A percentile compares a stretch with the other conserved stretches of the same genome.
phyloP scores from a whole-genome alignment of 2,113 vertebrate species.

The Nothobranchius kuhntae region DNA sequence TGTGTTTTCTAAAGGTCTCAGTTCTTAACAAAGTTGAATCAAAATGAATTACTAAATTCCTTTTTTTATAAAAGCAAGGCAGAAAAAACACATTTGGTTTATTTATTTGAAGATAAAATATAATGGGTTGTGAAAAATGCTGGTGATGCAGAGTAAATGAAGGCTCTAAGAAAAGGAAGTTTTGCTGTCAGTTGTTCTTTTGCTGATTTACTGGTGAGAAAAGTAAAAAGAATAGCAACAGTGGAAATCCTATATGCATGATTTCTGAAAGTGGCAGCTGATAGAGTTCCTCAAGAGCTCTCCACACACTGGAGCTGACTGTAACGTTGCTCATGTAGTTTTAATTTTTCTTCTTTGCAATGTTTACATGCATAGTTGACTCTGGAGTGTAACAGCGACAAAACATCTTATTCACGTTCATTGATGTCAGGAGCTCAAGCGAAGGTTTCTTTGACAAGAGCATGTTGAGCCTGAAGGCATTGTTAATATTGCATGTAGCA shows the following conservation, averaged over 20 bases:
- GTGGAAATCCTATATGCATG: background rate
- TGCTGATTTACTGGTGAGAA: too few species aligned
- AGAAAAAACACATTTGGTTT: too few species aligned
- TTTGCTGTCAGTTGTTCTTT: too few species aligned
- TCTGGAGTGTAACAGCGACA: constrained; percentile 8
- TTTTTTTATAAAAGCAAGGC: background rate
- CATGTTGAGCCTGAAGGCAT: constrained; percentile 47
- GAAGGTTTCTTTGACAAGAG: constrained; percentile 31
- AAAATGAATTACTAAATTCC: constrained; percentile 7
- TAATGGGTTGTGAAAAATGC: too few species aligned
- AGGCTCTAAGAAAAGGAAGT: too few species aligned
- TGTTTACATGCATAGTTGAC: constrained; percentile 3
- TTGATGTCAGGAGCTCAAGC: constrained; percentile 33
- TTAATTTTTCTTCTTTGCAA: constrained; percentile 12
- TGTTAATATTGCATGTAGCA: constrained; percentile 56
- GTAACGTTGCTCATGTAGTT: constrained; percentile 13
- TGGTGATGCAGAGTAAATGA: too few species aligned
- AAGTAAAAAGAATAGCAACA: too few species aligned
- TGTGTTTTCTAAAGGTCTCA: constrained; percentile 4
- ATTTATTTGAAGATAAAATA: too few species aligned
- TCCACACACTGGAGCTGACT: background rate
- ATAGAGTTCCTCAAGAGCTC: too few species aligned
- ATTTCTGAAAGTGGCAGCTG: background rate
- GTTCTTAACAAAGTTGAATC: background rate
- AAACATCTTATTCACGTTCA: constrained; percentile 39